Percentiles rank a stretch among this genome's conserved stretches.
Evolutionary conservation across 1,140 invertebrate genomes (phyloP).

Genomic region (Caenorhabditis latens): DNA sequence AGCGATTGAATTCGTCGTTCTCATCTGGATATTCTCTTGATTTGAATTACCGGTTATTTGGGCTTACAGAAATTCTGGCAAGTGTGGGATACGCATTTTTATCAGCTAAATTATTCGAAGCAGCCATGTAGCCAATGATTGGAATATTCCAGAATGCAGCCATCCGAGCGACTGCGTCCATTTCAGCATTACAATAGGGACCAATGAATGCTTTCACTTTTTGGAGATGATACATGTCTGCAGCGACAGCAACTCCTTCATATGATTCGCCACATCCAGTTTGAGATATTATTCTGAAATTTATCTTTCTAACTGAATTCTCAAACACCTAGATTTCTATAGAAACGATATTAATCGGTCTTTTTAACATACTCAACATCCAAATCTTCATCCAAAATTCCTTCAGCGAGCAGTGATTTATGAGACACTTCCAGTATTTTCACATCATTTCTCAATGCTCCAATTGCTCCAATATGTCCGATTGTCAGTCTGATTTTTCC

Average conservation of each 20-base stretch:
- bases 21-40: conserved; percentile 31
- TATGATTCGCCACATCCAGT: conserved; percentile 71
- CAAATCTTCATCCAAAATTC: conserved; percentile 74
- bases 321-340: neutral
- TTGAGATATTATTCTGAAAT: conserved; percentile 69
- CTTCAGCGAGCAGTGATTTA: conserved; percentile 73
- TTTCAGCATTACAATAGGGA: conserved; percentile 70
- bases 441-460: conserved; percentile 77
- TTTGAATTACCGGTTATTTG: neutral
- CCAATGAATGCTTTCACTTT: conserved; percentile 70
- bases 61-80: conserved; percentile 67
- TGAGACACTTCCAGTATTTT: conserved; percentile 74
- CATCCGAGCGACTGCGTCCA: conserved; percentile 74
- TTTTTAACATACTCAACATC: conserved; percentile 73
- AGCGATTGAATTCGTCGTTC: conserved; percentile 73
- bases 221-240: conserved; percentile 70
- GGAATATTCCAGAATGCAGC: conserved; percentile 74
- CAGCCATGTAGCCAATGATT: conserved; percentile 74
- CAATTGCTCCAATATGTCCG: conserved; percentile 76
- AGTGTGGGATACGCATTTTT: conserved; percentile 73
- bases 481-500: conserved; percentile 67
- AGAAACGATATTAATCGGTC: neutral
- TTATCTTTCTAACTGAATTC: neutral
- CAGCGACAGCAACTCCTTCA: conserved; percentile 71
- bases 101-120: conserved; percentile 69